phyloP scores from a whole-genome alignment of 2,888 invertebrate species.

The Bembecia ichneumoniformis region DNA sequence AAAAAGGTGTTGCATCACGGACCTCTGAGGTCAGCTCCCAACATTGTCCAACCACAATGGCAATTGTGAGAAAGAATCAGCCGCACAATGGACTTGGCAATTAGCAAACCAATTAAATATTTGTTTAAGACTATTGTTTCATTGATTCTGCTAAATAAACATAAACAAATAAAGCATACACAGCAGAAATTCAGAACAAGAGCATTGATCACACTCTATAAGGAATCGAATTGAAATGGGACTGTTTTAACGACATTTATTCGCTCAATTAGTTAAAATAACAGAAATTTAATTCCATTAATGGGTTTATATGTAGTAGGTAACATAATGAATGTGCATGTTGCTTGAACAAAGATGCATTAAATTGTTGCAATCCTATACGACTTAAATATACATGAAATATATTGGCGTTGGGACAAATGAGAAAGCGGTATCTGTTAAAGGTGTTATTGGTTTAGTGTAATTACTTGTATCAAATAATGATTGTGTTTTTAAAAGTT shows the following conservation, averaged over 20 bases:
- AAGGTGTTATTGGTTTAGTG: no score
- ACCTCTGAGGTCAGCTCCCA: slow-evolving; percentile 64
- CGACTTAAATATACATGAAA: no score
- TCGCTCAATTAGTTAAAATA: slow-evolving; percentile 11
- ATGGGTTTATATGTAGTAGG: not conserved
- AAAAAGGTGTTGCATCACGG: slow-evolving; percentile 46
- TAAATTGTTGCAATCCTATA: no score
- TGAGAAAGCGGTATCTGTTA: no score
- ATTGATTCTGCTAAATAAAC: slow-evolving; percentile 26
- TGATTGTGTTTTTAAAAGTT: no score
- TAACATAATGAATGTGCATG: not conserved
- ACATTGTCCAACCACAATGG: slow-evolving; percentile 66
- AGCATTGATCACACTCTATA: slow-evolving; percentile 12
- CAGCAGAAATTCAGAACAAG: slow-evolving; percentile 3
- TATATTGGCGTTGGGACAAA: no score
- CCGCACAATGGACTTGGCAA: slow-evolving; percentile 60
- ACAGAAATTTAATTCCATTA: slow-evolving; percentile 1
- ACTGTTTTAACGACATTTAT: slow-evolving; percentile 7
- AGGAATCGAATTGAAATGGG: slow-evolving; percentile 10
- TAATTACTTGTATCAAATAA: no score
- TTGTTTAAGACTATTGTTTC: slow-evolving; percentile 41
- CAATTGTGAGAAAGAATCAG: slow-evolving; percentile 62
- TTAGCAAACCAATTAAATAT: slow-evolving; percentile 65
- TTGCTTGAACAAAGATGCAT: not conserved
- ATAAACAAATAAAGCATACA: slow-evolving; percentile 33